phyloP scores from a whole-genome alignment of 2,888 invertebrate genomes.

The Cheilosia variabilis region DNA sequence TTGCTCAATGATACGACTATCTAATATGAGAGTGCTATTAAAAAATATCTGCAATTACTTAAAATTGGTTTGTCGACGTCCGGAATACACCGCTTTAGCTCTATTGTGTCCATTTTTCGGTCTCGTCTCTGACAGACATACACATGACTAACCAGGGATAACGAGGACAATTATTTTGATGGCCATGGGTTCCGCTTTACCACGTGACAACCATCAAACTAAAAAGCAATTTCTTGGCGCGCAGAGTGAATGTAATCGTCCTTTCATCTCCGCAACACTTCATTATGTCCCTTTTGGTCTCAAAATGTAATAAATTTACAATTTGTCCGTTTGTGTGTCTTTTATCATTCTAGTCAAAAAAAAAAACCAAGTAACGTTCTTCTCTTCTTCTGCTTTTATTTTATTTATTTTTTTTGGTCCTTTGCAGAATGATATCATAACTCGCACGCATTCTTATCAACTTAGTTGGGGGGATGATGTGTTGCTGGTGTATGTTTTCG shows the following conservation, averaged over 20 bases:
- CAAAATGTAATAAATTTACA: conserved; percentile 60
- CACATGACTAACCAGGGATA: conserved; percentile 30
- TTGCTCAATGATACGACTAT: background rate
- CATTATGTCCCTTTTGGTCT: conserved; percentile 57
- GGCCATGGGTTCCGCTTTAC: conserved; percentile 24
- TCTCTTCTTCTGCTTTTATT: background rate
- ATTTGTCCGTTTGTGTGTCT: conserved; percentile 20
- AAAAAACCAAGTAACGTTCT: conserved; percentile 6
- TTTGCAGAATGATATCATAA: conserved; percentile 11
- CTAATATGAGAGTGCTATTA: conserved; percentile 5
- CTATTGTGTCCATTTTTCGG: conserved; percentile 27
- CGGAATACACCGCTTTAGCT: conserved; percentile 1
- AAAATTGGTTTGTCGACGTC: conserved; percentile 33
- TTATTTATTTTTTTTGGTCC: conserved; percentile 3
- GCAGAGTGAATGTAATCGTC: conserved; percentile 48
- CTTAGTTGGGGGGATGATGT: background rate
- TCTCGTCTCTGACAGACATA: background rate
- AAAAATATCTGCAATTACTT: conserved; percentile 37
- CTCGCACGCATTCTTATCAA: conserved; percentile 35
- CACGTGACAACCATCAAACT: conserved; percentile 66
- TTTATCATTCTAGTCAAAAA: conserved; percentile 12
- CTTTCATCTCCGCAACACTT: conserved; percentile 57
- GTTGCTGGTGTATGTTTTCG: too few relatives aligned
- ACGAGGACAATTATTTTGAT: conserved; percentile 57
- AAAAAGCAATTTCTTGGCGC: conserved; percentile 55